Conservation (phyloP, 92 coral and sea anemone genomes). For the Scolanthus callimorphus region DNA sequence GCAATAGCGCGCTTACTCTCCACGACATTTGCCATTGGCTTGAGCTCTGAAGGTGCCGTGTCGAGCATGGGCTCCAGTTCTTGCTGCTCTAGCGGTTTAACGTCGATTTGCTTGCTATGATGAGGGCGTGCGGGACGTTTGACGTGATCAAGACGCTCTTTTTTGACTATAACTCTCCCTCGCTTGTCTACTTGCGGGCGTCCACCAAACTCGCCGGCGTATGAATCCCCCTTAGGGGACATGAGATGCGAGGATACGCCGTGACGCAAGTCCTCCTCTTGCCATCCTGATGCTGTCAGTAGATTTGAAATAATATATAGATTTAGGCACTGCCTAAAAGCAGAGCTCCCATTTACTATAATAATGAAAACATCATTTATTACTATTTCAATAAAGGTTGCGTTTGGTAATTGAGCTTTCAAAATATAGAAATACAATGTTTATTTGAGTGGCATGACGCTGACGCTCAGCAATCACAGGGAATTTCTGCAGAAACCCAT, state of each 20-base stretch:
- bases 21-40: conserved; percentile 3
- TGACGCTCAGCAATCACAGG: no score
- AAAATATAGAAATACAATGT: no score
- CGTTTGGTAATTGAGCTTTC: no score
- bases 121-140: conserved; percentile 40
- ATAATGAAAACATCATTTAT: no score
- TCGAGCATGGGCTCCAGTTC: no score
- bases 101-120: conserved; percentile 47
- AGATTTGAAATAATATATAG: no score
- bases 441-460: no score
- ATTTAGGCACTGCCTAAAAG: no score
- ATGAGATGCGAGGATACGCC: conserved; percentile 2
- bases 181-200: conserved; percentile 15
- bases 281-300: conserved; percentile 6
- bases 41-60: not conserved
- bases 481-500: no score
- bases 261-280: not conserved
- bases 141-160: conserved; percentile 42
- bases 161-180: conserved; percentile 28
- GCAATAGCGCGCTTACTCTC: not conserved
- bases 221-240: not conserved
- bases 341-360: no score
- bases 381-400: no score
- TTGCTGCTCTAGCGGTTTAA: conserved; percentile 7
- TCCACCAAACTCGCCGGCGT: conserved; percentile 4